A percentile compares a stretch with the other conserved stretches of the same genome.
Conservation (phyloP, 2,888 invertebrate species). For the Drosophila leonis region DNA sequence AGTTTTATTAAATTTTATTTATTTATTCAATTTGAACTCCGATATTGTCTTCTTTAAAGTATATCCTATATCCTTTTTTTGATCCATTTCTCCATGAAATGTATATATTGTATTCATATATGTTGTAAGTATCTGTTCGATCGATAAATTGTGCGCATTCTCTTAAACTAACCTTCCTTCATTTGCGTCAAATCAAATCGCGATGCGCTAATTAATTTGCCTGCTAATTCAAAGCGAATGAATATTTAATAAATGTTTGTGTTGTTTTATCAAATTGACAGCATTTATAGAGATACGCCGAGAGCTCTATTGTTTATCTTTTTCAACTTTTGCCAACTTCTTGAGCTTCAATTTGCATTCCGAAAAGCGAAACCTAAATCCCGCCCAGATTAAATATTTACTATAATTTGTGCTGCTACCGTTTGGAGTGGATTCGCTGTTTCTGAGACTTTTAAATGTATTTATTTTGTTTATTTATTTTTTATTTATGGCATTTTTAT, state of each 20-base stretch:
- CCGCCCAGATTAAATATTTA: slow-evolving; percentile 23
- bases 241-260: slow-evolving; percentile 37
- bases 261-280: slow-evolving; percentile 45
- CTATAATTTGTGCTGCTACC: slow-evolving; percentile 11
- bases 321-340: slow-evolving; percentile 21
- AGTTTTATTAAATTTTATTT: not conserved
- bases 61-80: not conserved
- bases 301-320: slow-evolving; percentile 27
- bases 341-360: slow-evolving; percentile 17
- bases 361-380: not conserved
- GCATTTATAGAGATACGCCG: slow-evolving; percentile 28
- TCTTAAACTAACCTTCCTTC: slow-evolving; percentile 16
- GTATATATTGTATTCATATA: not conserved
- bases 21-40: not conserved
- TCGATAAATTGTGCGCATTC: not conserved
- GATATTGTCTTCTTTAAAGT: not conserved
- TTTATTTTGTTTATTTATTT: slow-evolving; percentile 8
- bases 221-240: slow-evolving; percentile 40
- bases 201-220: slow-evolving; percentile 46
- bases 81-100: not conserved
- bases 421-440: not conserved
- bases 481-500: slow-evolving; percentile 9
- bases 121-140: not conserved
- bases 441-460: slow-evolving; percentile 9
- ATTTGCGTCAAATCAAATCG: slow-evolving; percentile 13